These are phyloP conservation scores for Sebastiscus tertius DNA, from an alignment of 2,797 vertebrate genomes.

Conservation along the genomic window DNA sequence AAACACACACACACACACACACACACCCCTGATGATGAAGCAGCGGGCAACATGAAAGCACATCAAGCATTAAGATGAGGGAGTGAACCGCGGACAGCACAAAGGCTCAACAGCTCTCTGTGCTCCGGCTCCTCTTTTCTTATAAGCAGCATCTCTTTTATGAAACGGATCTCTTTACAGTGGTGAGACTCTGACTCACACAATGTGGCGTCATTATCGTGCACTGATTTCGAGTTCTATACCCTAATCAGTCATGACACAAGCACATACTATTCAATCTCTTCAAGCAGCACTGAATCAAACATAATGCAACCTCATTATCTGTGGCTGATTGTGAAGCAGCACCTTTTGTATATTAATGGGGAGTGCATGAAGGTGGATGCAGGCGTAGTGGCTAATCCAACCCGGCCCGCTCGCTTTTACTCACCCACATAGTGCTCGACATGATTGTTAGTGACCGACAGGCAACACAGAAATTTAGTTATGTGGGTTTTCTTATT, in stretches of 20 bases:
- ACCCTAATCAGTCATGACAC: constrained; percentile 78
- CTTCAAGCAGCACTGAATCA: constrained; percentile 72
- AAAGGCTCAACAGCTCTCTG: constrained; percentile 56
- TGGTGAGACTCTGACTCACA: constrained; percentile 54
- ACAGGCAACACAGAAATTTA: constrained; percentile 37
- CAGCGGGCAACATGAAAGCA: constrained; percentile 62
- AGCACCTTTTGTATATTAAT: constrained; percentile 77
- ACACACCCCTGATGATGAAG: constrained; percentile 50
- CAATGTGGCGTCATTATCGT: constrained; percentile 66
- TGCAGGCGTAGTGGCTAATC: constrained; percentile 55
- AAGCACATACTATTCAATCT: constrained; percentile 75
- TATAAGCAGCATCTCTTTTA: constrained; percentile 49
- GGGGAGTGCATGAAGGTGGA: constrained; percentile 65
- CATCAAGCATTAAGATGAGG: constrained; percentile 65
- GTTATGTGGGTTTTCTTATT: constrained; percentile 5
- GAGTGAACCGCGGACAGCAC: constrained; percentile 44
- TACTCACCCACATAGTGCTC: constrained; percentile 54
- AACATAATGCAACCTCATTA: constrained; percentile 76
- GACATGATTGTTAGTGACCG: constrained; percentile 60
- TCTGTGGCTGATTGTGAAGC: constrained; percentile 79
- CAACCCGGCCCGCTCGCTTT: constrained; percentile 47
- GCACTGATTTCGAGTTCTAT: constrained; percentile 54
- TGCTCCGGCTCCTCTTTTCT: constrained; percentile 39
- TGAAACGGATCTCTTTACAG: constrained; percentile 60
- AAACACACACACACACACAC: background rate